Evolutionary conservation across 1,140 invertebrate genomes (phyloP), one percentile per base, ranked within the genome.

Genomic region (Dendroctonus ponderosae): DNA sequence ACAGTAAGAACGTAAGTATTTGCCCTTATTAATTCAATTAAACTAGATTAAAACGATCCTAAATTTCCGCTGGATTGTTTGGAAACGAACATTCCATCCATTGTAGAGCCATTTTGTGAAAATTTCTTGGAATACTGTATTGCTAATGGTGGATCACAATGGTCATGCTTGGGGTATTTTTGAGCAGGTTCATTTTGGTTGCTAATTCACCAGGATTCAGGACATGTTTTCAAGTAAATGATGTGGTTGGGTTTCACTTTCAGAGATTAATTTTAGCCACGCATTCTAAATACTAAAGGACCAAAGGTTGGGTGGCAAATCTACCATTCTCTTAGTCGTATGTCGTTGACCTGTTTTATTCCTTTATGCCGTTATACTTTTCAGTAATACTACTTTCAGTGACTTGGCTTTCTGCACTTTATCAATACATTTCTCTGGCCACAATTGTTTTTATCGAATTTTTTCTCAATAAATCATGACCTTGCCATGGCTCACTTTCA

Each of bases 1-100:
- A 73, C 72, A 69, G 74, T 74, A 71, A 72, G 69, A 76, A 74
- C 70, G 74, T 76, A 67, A 74, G 74, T 76, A 67, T n/a, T 41
- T 62, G 26, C 26, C 26, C 26, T 2, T 26, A 26, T 26, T 26
- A 26, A 26, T 26, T 26, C 26, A 26, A 26, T 26, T 26, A 26
- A 26, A 26, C 26, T 26, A 26, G 26, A 26, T 26, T 26, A 26
- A 26, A 26, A 26, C 26, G 26, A 26, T 26, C 26, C 26, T 26
- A 3, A 26, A 26, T 26, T 2, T 2, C 26, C 26, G 26, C 26
- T 26, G 26, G 26, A 26, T 26, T 26, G 26, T 26, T 26, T 26
- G 26, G 26, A 26, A 3, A 26, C 26, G 26, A 26, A 26, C 1
- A 26, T 2, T 2, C 26, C 26, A 26, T 2, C 1, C 26, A 26